A percentile compares a stretch with the other conserved stretches of the same genome.
Evolutionary conservation across 2,797 vertebrate genomes (phyloP).

Genomic region (Melanogrammus aeglefinus): DNA sequence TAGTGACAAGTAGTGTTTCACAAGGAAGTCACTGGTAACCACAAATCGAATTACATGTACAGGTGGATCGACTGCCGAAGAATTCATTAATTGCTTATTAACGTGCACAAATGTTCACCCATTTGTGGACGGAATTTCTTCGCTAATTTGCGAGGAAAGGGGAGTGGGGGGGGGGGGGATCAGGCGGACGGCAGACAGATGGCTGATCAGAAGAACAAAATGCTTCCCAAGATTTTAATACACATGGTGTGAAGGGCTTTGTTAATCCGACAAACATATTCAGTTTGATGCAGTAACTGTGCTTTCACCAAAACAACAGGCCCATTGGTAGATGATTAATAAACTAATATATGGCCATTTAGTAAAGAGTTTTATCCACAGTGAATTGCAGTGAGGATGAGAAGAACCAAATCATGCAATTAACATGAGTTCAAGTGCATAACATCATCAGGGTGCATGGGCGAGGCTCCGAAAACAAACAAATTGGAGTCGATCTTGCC

Average conservation of each 20-base stretch:
- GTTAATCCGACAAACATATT: conserved; percentile 24
- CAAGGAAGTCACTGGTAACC: neutral
- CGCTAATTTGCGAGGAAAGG: conserved; percentile 43
- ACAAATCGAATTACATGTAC: conserved; percentile 45
- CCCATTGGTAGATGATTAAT: neutral
- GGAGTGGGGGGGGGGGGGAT: conserved; percentile 15
- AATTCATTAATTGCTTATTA: conserved; percentile 54
- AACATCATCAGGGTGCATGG: no score
- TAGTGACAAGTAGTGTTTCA: conserved; percentile 6
- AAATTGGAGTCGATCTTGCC: neutral
- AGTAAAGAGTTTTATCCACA: neutral
- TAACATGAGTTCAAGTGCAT: neutral
- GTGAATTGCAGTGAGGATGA: neutral
- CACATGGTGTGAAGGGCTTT: conserved; percentile 4
- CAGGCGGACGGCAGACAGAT: conserved; percentile 24
- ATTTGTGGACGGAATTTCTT: conserved; percentile 58
- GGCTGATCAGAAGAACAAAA: conserved; percentile 32
- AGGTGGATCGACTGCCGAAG: conserved; percentile 39
- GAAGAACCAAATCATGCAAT: neutral
- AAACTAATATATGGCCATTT: neutral
- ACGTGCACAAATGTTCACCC: conserved; percentile 38
- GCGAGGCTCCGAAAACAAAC: neutral
- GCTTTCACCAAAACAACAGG: conserved; percentile 11
- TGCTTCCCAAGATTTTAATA: conserved; percentile 36
- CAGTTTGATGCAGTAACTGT: conserved; percentile 1